Conservation (phyloP, 2,797 vertebrate species). For the Falco columbarius region DNA sequence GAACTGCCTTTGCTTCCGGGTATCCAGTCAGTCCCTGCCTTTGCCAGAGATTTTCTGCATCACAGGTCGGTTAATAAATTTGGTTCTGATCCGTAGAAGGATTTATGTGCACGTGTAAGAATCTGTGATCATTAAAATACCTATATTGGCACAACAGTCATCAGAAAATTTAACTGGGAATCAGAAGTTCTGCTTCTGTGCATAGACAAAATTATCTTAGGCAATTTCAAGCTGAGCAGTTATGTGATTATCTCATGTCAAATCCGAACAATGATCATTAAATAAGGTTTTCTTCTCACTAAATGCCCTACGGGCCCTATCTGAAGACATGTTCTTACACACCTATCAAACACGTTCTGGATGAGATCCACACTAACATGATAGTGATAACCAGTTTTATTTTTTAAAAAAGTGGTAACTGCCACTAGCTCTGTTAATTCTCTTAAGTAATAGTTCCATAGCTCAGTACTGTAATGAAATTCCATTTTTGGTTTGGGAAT, state of each 20-base stretch:
- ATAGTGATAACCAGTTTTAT: not conserved
- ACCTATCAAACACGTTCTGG: not conserved
- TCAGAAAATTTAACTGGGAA: not conserved
- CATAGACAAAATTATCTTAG: not conserved
- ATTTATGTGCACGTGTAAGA: not conserved
- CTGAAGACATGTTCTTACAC: not conserved
- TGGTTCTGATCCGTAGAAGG: not conserved
- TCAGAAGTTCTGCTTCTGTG: not conserved
- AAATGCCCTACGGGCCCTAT: not conserved
- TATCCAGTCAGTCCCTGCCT: not conserved
- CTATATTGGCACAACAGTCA: not conserved
- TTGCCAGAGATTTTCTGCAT: slow-evolving; percentile 23
- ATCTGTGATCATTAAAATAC: not conserved
- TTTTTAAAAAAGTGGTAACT: not conserved
- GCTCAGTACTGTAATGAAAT: not conserved
- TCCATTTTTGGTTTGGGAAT: not conserved
- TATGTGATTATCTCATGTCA: not conserved
- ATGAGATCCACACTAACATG: not conserved
- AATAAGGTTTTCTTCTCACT: not conserved
- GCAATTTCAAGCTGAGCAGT: not conserved
- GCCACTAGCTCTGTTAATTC: not conserved
- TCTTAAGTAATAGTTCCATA: not conserved
- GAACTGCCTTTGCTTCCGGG: not conserved
- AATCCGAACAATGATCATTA: not conserved
- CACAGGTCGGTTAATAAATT: not conserved